Evolutionary conservation across 2,797 vertebrate genomes (phyloP), one percentile per base, ranked within the genome.

Genomic region (Dicrostonyx torquatus): DNA sequence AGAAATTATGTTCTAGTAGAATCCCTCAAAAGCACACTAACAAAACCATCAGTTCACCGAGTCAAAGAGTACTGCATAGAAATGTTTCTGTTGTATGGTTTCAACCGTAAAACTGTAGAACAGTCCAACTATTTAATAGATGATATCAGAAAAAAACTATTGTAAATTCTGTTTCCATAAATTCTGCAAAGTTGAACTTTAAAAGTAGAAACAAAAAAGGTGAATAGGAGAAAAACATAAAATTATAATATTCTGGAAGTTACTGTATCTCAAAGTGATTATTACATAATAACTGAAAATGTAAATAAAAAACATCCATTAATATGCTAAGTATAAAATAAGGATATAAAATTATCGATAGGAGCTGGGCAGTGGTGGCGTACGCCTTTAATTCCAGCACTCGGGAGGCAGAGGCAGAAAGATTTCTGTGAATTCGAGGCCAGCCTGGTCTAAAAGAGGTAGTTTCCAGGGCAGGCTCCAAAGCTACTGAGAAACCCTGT

Each of bases 151-250:
- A 98, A 99, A 99, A 99, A 99, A 99, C 99, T 99, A 98, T 99
- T 20, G 98, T 98, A 94, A 99, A 98, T 97, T 99, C 99, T 79
- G 99, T 99, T 97, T 99, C 99, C 98, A 99, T 99, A 91, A 99
- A 99, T 90, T 99, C 99, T 2, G 98, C 98, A 97, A 99, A 99
- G 97, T 99, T 99, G 80, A 99, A 99, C 97, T 99, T 99, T 98
- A 99, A 98, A 66, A 99, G 99, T 99, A 97, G 73, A 85, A 14
- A 89, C 29, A 24, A n/a, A 78, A 72, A 22, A 20, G 13, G 20
- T 8, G 17, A 62, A 60, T 64, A 64, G 31, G 87, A 79, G 31
- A 40, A 80, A 90, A 95, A 87, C 8, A 91, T 55, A 86, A 87
- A 83, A 78, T 90, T 73, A 82, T 5, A 82, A 31, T 50, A 90